Conservation (phyloP, 2,888 invertebrate genomes). For the Dynastes hyllus region DNA sequence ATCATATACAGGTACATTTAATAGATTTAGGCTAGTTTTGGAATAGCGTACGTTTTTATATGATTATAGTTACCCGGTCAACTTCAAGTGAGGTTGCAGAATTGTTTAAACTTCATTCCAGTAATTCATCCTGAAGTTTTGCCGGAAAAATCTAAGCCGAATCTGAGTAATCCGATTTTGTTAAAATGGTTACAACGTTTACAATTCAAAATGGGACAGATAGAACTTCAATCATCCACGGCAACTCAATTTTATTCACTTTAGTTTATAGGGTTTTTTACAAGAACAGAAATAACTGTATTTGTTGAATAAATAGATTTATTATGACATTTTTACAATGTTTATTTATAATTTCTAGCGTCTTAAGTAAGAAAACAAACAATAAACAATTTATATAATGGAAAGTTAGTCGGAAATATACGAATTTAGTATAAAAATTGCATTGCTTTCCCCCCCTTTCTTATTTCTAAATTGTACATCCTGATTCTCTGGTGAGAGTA, state of each 20-base stretch:
- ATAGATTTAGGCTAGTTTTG: not conserved
- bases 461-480: conserved; percentile 32
- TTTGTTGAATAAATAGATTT: conserved; percentile 46
- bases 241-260: conserved; percentile 92
- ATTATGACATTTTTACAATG: conserved; percentile 41
- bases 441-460: not conserved
- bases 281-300: conserved; percentile 31
- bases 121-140: conserved; percentile 71
- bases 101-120: conserved; percentile 88
- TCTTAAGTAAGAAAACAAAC: not conserved
- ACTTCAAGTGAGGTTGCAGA: conserved; percentile 88
- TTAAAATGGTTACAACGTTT: conserved; percentile 92
- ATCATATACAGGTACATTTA: conserved; percentile 81
- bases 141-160: conserved; percentile 70
- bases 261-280: conserved; percentile 66
- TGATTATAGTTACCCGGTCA: conserved; percentile 88
- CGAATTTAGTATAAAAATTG: conserved; percentile 25
- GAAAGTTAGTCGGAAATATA: conserved; percentile 20
- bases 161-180: conserved; percentile 73
- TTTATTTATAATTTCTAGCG: conserved; percentile 13
- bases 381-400: conserved; percentile 14
- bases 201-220: conserved; percentile 98
- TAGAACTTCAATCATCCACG: conserved; percentile 93
- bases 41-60: not conserved
- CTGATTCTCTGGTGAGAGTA: conserved; percentile 22